These are phyloP conservation scores for Ormyrus thymus DNA, from an alignment of 2,888 invertebrate species.

Conservation along the genomic window DNA sequence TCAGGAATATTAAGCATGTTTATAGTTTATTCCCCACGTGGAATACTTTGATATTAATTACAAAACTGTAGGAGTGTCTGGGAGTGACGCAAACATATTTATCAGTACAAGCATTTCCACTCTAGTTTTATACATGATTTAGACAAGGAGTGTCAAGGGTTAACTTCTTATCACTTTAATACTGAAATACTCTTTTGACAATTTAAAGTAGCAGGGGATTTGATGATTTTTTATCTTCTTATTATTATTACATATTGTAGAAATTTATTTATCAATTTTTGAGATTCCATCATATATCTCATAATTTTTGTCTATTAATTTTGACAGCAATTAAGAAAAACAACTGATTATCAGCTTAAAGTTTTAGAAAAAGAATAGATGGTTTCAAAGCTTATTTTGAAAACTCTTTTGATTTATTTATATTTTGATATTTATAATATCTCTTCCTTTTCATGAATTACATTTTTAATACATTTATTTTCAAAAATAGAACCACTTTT, in stretches of 20 bases:
- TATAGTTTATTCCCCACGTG: slow-evolving; percentile 33
- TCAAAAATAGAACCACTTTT: no score
- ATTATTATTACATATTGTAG: slow-evolving; percentile 1
- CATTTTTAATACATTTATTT: no score
- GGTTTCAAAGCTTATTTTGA: not conserved
- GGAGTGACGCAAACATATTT: slow-evolving; percentile 45
- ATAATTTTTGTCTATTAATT: slow-evolving; percentile 30
- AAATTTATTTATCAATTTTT: slow-evolving; percentile 21
- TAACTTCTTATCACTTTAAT: slow-evolving; percentile 42
- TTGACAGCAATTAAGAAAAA: slow-evolving; percentile 36
- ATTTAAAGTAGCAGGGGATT: not conserved
- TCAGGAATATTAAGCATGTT: slow-evolving; percentile 17
- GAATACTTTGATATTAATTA: slow-evolving; percentile 31
- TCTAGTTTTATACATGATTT: slow-evolving; percentile 41
- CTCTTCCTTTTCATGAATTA: no score
- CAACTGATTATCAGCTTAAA: slow-evolving; percentile 37
- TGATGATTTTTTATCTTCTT: slow-evolving; percentile 6
- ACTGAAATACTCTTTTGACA: slow-evolving; percentile 18
- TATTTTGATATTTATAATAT: no score
- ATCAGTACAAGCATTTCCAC: slow-evolving; percentile 34
- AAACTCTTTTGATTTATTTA: not conserved
- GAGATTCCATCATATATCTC: slow-evolving; percentile 21
- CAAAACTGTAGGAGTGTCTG: slow-evolving; percentile 43
- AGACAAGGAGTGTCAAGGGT: slow-evolving; percentile 44
- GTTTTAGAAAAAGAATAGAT: slow-evolving; percentile 13